A percentile compares a stretch with the other conserved stretches of the same genome.
Conservation (phyloP, 2,113 vertebrate species). For the Istiophorus platypterus region DNA sequence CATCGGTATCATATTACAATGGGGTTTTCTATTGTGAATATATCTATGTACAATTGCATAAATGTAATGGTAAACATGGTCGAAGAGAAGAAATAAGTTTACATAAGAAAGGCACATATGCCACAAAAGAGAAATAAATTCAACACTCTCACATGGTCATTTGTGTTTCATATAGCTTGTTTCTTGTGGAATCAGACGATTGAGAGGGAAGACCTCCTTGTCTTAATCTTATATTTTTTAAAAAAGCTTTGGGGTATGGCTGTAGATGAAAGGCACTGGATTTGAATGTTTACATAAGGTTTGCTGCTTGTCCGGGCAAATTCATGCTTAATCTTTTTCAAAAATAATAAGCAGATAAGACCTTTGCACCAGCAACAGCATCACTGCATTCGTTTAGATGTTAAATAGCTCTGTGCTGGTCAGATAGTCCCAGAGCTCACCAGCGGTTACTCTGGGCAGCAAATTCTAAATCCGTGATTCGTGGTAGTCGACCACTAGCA, state of each 20-base stretch:
- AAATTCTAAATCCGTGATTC: conserved; percentile 79
- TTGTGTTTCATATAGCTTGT: conserved; percentile 29
- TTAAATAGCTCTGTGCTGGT: background rate
- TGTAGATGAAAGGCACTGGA: conserved; percentile 54
- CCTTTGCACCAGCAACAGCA: conserved; percentile 6
- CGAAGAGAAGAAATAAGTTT: conserved; percentile 21
- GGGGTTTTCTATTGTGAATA: conserved; percentile 29
- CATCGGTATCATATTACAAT: conserved; percentile 21
- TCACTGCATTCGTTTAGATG: background rate
- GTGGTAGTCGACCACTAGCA: conserved; percentile 85
- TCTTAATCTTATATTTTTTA: conserved; percentile 37
- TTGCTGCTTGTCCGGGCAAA: conserved; percentile 24
- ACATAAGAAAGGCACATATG: conserved; percentile 49
- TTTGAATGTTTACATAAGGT: conserved; percentile 24
- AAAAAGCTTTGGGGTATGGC: conserved; percentile 68
- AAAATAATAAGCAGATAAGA: conserved; percentile 8
- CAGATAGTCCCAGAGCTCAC: conserved; percentile 64
- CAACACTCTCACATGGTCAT: background rate
- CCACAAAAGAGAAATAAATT: conserved; percentile 18
- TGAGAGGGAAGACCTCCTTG: conserved; percentile 47
- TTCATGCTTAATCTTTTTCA: conserved; percentile 7
- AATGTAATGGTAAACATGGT: conserved; percentile 33
- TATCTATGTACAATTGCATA: conserved; percentile 70
- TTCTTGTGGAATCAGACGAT: conserved; percentile 39
- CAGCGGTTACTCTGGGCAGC: conserved; percentile 80